Percentiles rank a stretch among this genome's conserved stretches.
Conservation (phyloP, 2,113 vertebrate genomes). For the Epinephelus moara region DNA sequence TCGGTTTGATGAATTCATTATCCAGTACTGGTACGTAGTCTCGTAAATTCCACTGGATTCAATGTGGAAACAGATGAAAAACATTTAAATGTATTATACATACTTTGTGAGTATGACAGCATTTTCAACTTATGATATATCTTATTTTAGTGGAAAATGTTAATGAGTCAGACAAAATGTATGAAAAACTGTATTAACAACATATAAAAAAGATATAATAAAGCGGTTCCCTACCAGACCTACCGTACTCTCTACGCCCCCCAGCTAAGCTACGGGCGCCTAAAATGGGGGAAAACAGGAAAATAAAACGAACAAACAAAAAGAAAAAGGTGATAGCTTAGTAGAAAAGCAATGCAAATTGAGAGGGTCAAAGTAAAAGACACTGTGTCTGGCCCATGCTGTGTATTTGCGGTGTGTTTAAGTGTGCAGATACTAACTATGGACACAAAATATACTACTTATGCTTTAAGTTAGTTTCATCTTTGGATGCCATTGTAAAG, state of each 20-base stretch:
- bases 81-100: slow-evolving; percentile 74
- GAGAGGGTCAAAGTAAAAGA: slow-evolving; percentile 68
- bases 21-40: slow-evolving; percentile 21
- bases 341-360: slow-evolving; percentile 77
- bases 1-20: slow-evolving; percentile 2
- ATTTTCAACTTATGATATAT: slow-evolving; percentile 55
- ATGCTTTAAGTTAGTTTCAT: slow-evolving; percentile 32
- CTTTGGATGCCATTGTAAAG: slow-evolving; percentile 79
- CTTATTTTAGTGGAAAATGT: slow-evolving; percentile 69
- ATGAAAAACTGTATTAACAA: slow-evolving; percentile 74
- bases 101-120: slow-evolving; percentile 57
- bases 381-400: slow-evolving; percentile 68
- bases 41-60: slow-evolving; percentile 51
- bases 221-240: slow-evolving; percentile 84
- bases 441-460: slow-evolving; percentile 21
- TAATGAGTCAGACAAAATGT: slow-evolving; percentile 78
- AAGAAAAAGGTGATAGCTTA: slow-evolving; percentile 82
- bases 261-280: slow-evolving; percentile 86
- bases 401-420: slow-evolving; percentile 52
- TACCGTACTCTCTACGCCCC: slow-evolving; percentile 87
- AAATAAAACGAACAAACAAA: slow-evolving; percentile 74
- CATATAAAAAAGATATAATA: slow-evolving; percentile 79
- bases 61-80: slow-evolving; percentile 71
- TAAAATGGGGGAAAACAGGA: slow-evolving; percentile 74
- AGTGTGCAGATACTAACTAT: slow-evolving; percentile 38